These are phyloP conservation scores for Unio pictorum DNA, from an alignment of 2,888 invertebrate genomes.

Conservation along the genomic window DNA sequence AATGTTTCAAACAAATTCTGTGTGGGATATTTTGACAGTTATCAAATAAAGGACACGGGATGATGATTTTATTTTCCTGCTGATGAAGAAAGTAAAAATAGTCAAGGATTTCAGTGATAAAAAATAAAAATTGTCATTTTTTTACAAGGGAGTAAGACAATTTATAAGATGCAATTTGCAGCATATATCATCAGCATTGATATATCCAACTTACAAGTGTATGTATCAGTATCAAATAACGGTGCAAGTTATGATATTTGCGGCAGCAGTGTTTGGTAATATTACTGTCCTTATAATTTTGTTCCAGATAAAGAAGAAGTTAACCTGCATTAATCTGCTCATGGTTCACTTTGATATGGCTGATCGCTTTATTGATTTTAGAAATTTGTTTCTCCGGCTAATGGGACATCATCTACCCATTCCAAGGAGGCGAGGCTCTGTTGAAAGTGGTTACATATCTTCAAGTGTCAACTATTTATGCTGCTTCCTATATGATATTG, in stretches of 20 bases:
- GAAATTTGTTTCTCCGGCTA: slow-evolving; percentile 78
- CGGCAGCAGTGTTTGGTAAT: slow-evolving; percentile 62
- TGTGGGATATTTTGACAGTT: too few species aligned
- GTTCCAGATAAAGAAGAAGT: slow-evolving; percentile 71
- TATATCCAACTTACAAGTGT: too few species aligned
- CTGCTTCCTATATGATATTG: slow-evolving; percentile 67
- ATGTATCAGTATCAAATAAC: slow-evolving; percentile 66
- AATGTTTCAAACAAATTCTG: too few species aligned
- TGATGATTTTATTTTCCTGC: too few species aligned
- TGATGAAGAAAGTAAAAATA: too few species aligned
- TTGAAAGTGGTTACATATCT: slow-evolving; percentile 77
- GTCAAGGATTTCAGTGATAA: too few species aligned
- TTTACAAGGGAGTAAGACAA: too few species aligned
- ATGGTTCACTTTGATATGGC: slow-evolving; percentile 81
- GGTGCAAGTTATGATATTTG: slow-evolving; percentile 53
- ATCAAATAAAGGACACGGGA: too few species aligned
- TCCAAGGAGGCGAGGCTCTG: slow-evolving; percentile 62
- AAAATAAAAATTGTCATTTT: too few species aligned
- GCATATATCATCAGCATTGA: too few species aligned
- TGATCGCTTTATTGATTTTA: slow-evolving; percentile 80
- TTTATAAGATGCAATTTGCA: too few species aligned
- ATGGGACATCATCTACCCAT: slow-evolving; percentile 60
- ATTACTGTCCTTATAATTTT: slow-evolving; percentile 51
- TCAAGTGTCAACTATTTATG: slow-evolving; percentile 72
- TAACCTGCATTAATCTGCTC: slow-evolving; percentile 81